Percentiles rank a stretch among this genome's conserved stretches.
Conservation (phyloP, 2,888 invertebrate species). For the Parnassius mnemosyne region DNA sequence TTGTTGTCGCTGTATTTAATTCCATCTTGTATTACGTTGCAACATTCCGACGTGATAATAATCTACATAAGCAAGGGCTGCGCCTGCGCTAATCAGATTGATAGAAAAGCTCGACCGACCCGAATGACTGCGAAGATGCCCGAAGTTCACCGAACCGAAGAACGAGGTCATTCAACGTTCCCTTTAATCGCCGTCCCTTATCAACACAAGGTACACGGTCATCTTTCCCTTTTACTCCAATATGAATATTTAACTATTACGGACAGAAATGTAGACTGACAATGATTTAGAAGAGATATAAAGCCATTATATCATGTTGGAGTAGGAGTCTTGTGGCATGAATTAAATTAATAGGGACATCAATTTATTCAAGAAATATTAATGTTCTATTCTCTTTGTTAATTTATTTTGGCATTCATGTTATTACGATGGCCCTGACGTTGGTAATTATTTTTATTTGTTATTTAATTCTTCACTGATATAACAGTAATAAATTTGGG, state of each 20-base stretch:
- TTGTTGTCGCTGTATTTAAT: neutral
- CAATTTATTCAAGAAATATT: constrained; percentile 31
- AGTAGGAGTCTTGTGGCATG: constrained; percentile 45
- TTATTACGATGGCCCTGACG: neutral
- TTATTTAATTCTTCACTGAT: constrained; percentile 8
- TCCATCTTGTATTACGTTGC: constrained; percentile 19
- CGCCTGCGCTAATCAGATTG: constrained; percentile 61
- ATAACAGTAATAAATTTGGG: neutral
- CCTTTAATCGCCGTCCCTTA: constrained; percentile 65
- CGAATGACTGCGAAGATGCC: constrained; percentile 53
- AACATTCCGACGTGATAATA: constrained; percentile 30
- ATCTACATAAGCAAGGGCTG: constrained; percentile 47
- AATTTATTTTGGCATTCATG: constrained; percentile 17
- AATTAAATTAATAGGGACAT: constrained; percentile 60
- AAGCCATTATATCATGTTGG: constrained; percentile 49
- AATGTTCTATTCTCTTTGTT: constrained; percentile 20
- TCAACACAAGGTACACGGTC: constrained; percentile 44
- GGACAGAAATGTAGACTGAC: constrained; percentile 52
- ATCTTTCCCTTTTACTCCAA: constrained; percentile 47
- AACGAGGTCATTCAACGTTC: constrained; percentile 69
- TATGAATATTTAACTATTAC: constrained; percentile 60
- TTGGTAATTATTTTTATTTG: neutral
- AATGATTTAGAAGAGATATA: constrained; percentile 63
- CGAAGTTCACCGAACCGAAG: constrained; percentile 53
- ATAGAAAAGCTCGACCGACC: constrained; percentile 57